These are phyloP conservation scores for Serripes groenlandicus DNA, from an alignment of 2,888 invertebrate genomes.

Conservation along the genomic window DNA sequence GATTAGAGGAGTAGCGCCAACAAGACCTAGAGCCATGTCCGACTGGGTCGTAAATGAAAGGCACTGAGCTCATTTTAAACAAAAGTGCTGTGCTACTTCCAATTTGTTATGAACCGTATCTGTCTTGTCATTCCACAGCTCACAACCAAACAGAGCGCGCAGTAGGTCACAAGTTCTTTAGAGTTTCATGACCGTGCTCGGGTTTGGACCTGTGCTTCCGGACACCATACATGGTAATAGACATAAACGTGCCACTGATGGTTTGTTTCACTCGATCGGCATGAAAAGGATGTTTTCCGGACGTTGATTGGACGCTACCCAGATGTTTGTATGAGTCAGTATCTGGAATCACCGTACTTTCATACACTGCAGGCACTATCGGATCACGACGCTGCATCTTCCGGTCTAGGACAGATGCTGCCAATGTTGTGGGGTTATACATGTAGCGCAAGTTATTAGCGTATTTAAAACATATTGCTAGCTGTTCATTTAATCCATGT, in stretches of 20 bases:
- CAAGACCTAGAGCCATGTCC: neutral
- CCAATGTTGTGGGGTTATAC: conserved; percentile 28
- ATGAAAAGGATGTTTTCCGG: neutral
- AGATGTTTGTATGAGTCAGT: neutral
- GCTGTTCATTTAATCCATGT: neutral
- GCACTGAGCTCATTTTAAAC: neutral
- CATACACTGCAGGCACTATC: neutral
- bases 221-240: neutral
- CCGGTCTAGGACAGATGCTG: neutral
- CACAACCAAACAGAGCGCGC: neutral
- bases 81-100: neutral
- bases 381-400: neutral
- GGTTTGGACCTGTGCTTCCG: neutral
- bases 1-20: neutral
- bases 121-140: neutral
- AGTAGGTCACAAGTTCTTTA: neutral
- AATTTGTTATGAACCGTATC: neutral
- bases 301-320: neutral
- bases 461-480: conserved; percentile 6
- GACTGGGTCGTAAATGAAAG: neutral
- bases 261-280: neutral
- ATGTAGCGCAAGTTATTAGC: conserved; percentile 16
- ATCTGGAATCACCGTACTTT: neutral
- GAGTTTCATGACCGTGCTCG: neutral
- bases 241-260: neutral